Percentiles rank a stretch among this genome's conserved stretches.
Conservation (phyloP, 2,113 vertebrate species). For the Grammomys surdaster region DNA sequence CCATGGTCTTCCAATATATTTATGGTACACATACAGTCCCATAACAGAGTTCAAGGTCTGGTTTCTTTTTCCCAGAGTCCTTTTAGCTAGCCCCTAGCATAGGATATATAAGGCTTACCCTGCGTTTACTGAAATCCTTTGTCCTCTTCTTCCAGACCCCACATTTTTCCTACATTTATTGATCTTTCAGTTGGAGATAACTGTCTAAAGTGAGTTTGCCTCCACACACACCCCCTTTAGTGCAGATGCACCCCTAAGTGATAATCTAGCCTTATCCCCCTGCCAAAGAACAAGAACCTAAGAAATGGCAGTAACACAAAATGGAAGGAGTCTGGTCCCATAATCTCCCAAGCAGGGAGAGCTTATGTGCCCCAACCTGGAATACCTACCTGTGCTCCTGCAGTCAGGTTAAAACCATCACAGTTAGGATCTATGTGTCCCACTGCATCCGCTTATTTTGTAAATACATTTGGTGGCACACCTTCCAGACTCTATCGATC, state of each 20-base stretch:
- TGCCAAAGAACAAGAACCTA: background rate
- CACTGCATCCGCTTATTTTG: background rate
- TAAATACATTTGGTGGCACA: background rate
- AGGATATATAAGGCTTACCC: background rate
- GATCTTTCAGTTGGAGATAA: background rate
- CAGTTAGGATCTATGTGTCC: background rate
- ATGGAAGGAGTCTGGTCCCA: background rate
- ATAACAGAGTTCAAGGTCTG: background rate
- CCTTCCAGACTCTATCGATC: background rate
- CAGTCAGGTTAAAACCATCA: background rate
- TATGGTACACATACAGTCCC: background rate
- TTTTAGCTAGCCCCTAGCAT: background rate
- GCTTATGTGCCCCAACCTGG: background rate
- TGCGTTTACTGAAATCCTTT: background rate
- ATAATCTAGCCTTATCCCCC: background rate
- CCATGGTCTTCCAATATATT: background rate
- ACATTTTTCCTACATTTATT: background rate
- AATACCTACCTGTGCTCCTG: background rate
- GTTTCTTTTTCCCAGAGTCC: background rate
- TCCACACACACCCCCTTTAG: background rate
- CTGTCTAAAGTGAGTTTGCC: background rate
- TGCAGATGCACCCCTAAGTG: background rate
- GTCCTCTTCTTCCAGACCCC: background rate
- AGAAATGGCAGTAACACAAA: background rate
- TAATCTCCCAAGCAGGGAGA: background rate